A percentile compares a stretch with the other conserved stretches of the same genome.
These are phyloP conservation scores for Muntiacus reevesi DNA, from an alignment of 2,113 vertebrate genomes.

Conservation along the genomic window DNA sequence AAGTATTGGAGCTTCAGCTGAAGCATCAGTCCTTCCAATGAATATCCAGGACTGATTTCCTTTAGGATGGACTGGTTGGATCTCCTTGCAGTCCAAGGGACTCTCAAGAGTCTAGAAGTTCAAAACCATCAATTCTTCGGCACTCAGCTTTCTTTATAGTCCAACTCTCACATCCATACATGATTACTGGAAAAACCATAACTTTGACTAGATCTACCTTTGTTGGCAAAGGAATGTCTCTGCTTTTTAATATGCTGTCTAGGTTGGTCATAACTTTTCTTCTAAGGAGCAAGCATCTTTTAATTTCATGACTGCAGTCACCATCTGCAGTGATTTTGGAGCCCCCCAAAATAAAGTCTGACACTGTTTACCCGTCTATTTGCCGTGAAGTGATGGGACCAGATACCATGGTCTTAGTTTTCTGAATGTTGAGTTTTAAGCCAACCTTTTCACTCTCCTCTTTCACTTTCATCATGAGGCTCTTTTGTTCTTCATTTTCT, in stretches of 20 bases:
- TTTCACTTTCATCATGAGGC: neutral
- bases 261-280: neutral
- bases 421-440: neutral
- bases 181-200: neutral
- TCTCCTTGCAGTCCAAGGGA: neutral
- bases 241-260: neutral
- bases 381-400: neutral
- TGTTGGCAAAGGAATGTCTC: neutral
- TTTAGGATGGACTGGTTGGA: neutral
- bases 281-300: rapidly evolving
- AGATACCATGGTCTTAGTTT: neutral
- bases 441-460: neutral
- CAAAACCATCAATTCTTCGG: neutral
- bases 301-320: neutral
- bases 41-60: neutral
- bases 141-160: neutral
- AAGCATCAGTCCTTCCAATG: neutral
- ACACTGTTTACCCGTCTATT: neutral
- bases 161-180: neutral
- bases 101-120: neutral
- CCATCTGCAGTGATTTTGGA: neutral
- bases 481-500: neutral
- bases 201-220: neutral
- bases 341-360: neutral
- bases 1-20: neutral